Base-by-base conservation (phyloP, 2,888 invertebrate genomes). In the Cataglyphis altisquamis region DNA sequence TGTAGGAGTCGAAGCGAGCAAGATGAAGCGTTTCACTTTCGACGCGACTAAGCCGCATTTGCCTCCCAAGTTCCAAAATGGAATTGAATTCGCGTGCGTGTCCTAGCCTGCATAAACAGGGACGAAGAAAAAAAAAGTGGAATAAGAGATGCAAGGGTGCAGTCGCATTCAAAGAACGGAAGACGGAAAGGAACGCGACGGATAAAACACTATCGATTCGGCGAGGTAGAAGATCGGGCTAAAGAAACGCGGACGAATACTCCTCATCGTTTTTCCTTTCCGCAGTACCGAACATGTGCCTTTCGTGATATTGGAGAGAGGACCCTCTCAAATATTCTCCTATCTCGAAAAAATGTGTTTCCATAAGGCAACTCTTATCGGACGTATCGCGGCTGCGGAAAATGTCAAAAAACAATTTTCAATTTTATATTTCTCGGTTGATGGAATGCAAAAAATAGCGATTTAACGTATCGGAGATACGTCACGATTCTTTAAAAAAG, bases 51-150 rank as follows among this genome's bases (percentile, higher is more conserved):
- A 83, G 85, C 29, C 62, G 83, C 84, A 83, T 90, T 83, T 83
- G 88, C 81, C 81, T 84, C 41, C 77, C 81, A 84, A 87, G 84
- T 85, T 82, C 72, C 78, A 82, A 84, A 82, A 83, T 74, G 87
- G 84, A 88, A 91, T 91, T 91, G 90, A 91, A 91, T 91, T 88
- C 84, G 73, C 87, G 82, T 86, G 90, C 86, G 84, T 78, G 84
- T 85, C 91, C 87, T 82, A 84, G 89, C 75, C 78, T 85, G 91
- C 90, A 89, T 90, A 91, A 90, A 90, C 83, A 90, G 83, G 70
- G 45, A 45, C 8, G 66, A 36, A 52, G 75, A 72, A 62, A 84
- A 32, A 32, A 48, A 77, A 70, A 39, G 52, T 18, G 32, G 29
- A 57, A 55, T 66, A 72, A 57, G 64, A 52, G 67, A 75, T 18